A percentile compares a stretch with the other conserved stretches of the same genome.
These are phyloP conservation scores for Oithona nana DNA, from an alignment of 2,888 invertebrate species.

Conservation along the genomic window DNA sequence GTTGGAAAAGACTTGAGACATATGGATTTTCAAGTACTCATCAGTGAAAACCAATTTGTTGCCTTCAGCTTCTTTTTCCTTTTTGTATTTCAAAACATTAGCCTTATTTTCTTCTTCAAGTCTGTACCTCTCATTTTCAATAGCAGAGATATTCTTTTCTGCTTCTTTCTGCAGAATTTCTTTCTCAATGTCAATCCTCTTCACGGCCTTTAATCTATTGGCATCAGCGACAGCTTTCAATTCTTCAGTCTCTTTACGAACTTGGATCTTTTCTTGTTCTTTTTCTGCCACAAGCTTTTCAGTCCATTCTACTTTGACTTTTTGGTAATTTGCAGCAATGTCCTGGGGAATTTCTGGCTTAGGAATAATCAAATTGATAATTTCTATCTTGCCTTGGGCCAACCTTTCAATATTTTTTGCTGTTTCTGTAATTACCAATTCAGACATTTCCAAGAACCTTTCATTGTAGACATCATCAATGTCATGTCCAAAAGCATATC, in stretches of 20 bases:
- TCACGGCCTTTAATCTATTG: not conserved
- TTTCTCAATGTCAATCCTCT: not conserved
- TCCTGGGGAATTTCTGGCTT: conserved; percentile 10
- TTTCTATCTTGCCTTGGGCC: not conserved
- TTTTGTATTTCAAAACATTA: not conserved
- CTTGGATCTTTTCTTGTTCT: not conserved
- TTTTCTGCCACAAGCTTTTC: conserved; percentile 7
- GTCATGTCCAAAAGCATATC: not conserved
- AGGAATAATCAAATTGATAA: conserved; percentile 4
- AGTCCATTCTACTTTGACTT: conserved; percentile 11
- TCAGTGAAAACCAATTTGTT: conserved; percentile 1
- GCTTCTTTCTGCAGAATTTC: not conserved
- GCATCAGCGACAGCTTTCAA: conserved; percentile 1
- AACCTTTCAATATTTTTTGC: not conserved
- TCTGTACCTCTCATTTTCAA: conserved; percentile 1
- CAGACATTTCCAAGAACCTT: not conserved
- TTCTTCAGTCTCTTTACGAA: conserved; percentile 2
- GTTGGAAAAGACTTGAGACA: not conserved
- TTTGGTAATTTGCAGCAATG: conserved; percentile 8
- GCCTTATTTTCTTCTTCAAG: not conserved
- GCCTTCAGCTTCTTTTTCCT: not conserved
- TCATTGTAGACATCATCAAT: conserved; percentile 5
- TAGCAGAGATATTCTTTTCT: not conserved
- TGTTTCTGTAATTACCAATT: not conserved
- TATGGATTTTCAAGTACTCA: conserved; percentile 4